Percentiles rank a stretch among this genome's conserved stretches.
phyloP scores from a whole-genome alignment of 2,888 invertebrate genomes.

The Dasysyrphus albostriatus region DNA sequence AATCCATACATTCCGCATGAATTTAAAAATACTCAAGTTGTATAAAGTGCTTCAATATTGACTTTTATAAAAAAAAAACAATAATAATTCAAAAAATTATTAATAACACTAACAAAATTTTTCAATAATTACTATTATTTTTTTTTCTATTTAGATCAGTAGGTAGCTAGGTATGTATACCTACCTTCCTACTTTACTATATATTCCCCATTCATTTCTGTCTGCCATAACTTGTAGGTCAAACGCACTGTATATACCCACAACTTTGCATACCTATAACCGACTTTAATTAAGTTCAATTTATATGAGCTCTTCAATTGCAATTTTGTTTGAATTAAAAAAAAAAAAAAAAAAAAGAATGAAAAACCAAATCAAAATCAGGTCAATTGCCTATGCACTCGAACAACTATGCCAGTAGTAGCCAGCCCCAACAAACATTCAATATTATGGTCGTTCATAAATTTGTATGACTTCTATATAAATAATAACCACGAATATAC shows the following conservation, averaged over 20 bases:
- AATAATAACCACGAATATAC: constrained; percentile 6
- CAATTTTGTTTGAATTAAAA: constrained; percentile 41
- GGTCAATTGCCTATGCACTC: constrained; percentile 68
- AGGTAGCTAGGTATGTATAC: background rate
- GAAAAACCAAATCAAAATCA: constrained; percentile 42
- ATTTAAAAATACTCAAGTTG: background rate
- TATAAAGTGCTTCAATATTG: background rate
- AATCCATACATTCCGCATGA: too few relatives aligned
- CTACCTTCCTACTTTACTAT: background rate
- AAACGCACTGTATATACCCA: background rate
- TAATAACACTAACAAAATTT: background rate
- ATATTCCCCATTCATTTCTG: constrained; percentile 1
- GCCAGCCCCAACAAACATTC: constrained; percentile 23
- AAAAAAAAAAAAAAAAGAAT: constrained; percentile 24
- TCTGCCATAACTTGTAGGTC: constrained; percentile 15
- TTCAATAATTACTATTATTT: background rate
- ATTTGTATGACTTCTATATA: constrained; percentile 32
- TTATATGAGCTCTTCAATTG: constrained; percentile 58
- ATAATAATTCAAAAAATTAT: too few relatives aligned
- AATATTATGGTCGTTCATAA: background rate
- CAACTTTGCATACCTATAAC: background rate
- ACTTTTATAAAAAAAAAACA: background rate
- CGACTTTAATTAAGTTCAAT: constrained; percentile 66
- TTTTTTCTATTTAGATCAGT: background rate
- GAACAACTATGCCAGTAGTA: background rate